A percentile compares a stretch with the other conserved stretches of the same genome.
Evolutionary conservation across 2,797 vertebrate species (phyloP).

Genomic region (Lithobates sylvaticus): DNA sequence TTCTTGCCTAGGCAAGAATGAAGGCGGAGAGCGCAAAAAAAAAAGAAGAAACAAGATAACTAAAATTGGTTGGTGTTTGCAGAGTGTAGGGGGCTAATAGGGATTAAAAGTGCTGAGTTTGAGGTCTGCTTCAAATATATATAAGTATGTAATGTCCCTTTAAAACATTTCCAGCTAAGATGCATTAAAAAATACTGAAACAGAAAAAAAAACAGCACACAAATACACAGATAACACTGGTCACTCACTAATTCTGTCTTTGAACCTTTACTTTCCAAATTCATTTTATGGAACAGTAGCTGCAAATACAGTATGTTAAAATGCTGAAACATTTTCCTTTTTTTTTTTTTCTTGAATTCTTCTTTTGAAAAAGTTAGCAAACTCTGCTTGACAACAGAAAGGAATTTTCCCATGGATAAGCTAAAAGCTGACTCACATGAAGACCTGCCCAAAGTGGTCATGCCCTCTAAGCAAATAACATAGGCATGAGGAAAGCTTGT

Average conservation of each 20-base stretch:
- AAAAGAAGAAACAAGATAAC: too few relatives aligned
- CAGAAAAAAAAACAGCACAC: background rate
- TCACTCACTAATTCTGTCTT: background rate
- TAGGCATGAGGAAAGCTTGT: constrained; percentile 77
- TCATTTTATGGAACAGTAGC: constrained; percentile 39
- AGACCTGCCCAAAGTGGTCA: constrained; percentile 82
- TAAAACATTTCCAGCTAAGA: too few relatives aligned
- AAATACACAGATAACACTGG: background rate
- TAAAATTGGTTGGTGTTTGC: too few relatives aligned
- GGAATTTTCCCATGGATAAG: constrained; percentile 82
- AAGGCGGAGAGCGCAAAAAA: too few relatives aligned
- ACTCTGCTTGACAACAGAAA: constrained; percentile 81
- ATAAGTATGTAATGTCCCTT: too few relatives aligned
- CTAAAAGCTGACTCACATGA: constrained; percentile 82
- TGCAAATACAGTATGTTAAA: constrained; percentile 56
- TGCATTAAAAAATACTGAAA: background rate
- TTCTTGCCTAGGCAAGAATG: too few relatives aligned
- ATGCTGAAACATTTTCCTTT: constrained; percentile 67
- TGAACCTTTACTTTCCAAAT: constrained; percentile 23
- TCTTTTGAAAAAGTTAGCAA: constrained; percentile 71
- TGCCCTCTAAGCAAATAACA: constrained; percentile 83
- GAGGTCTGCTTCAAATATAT: too few relatives aligned
- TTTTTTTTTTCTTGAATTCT: constrained; percentile 64
- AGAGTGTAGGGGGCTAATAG: too few relatives aligned
- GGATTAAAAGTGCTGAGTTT: too few relatives aligned